These are phyloP conservation scores for Popillia japonica DNA, from an alignment of 1,140 invertebrate species.

Conservation along the genomic window DNA sequence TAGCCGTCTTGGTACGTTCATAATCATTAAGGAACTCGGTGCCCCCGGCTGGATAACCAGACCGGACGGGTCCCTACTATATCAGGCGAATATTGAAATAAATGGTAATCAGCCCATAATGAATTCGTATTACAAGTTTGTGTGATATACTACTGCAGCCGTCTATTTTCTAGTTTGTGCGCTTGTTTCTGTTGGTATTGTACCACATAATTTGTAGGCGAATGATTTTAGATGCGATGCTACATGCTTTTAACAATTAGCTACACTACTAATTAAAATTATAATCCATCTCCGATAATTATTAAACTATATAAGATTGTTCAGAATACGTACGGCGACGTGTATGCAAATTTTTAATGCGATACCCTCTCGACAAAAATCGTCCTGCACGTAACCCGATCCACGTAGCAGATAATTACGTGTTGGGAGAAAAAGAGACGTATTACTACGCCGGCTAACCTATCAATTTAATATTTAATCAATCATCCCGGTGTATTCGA, in stretches of 20 bases:
- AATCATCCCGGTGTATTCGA: constrained; percentile 12
- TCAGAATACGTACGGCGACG: neutral
- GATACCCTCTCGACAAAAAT: neutral
- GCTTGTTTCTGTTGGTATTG: too few species aligned
- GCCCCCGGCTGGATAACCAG: constrained; percentile 32
- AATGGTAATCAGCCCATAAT: constrained; percentile 44
- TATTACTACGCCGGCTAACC: neutral
- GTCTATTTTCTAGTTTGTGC: too few species aligned
- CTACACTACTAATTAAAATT: neutral
- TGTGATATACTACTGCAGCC: constrained; percentile 13
- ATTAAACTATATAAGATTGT: neutral
- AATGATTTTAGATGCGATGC: too few species aligned
- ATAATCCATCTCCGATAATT: neutral
- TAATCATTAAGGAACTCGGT: constrained; percentile 35
- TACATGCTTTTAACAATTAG: too few species aligned
- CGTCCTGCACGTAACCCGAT: neutral
- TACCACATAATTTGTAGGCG: too few species aligned
- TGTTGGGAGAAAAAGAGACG: neutral
- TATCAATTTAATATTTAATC: constrained; percentile 26
- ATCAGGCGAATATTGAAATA: constrained; percentile 43
- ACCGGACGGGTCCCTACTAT: constrained; percentile 23
- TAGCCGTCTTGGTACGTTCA: constrained; percentile 20
- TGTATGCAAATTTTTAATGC: neutral
- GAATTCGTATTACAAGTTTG: constrained; percentile 43
- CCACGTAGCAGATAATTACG: neutral